Conservation (phyloP, 2,113 vertebrate species). For the Garra rufa region DNA sequence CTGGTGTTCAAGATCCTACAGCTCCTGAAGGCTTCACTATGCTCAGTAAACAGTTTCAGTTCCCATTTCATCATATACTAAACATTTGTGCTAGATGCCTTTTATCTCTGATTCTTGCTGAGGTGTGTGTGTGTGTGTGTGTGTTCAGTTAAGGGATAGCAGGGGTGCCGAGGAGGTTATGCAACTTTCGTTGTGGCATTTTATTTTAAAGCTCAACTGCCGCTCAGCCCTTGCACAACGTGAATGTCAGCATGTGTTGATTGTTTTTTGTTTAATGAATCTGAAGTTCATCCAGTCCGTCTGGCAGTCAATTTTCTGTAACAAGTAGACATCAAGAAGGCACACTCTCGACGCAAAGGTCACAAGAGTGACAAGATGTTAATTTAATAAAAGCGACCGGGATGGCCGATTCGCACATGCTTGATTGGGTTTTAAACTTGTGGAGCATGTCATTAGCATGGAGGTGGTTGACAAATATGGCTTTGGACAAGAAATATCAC, state of each 20-base stretch:
- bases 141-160: neutral
- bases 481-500: neutral
- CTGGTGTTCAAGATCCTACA: neutral
- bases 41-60: constrained; percentile 2
- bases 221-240: neutral
- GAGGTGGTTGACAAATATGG: constrained; percentile 27
- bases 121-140: neutral
- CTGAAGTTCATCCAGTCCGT: constrained; percentile 34
- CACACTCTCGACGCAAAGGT: constrained; percentile 9
- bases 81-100: constrained; percentile 30
- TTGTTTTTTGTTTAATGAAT: constrained; percentile 40
- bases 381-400: constrained; percentile 37
- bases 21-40: neutral
- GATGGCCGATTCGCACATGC: neutral
- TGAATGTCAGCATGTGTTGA: constrained; percentile 38
- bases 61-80: neutral
- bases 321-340: constrained; percentile 8
- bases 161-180: neutral
- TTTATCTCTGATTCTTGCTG: constrained; percentile 8
- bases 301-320: constrained; percentile 44
- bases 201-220: constrained; percentile 10
- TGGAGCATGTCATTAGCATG: neutral
- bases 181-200: constrained; percentile 9
- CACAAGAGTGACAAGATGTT: neutral
- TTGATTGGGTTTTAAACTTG: neutral